Evolutionary conservation across 2,888 invertebrate species (phyloP).

Genomic region (Dryadula phaetusa): DNA sequence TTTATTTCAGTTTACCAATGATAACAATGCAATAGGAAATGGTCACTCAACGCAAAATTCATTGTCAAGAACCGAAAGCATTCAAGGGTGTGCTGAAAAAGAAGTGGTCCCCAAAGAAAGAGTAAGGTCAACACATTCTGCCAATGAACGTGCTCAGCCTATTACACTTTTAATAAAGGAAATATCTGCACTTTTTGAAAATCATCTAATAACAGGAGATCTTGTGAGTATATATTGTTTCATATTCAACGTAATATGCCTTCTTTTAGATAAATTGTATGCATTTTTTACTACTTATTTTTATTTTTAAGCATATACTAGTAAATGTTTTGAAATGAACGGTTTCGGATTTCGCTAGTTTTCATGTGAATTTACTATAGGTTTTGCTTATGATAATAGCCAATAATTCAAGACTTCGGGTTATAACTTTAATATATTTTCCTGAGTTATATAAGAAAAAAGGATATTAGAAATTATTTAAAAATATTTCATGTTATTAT

Average conservation of each 20-base stretch:
- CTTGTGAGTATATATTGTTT: neutral
- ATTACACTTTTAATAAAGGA: neutral
- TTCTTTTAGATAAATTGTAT: neutral
- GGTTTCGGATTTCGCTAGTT: no score
- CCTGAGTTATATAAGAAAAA: no score
- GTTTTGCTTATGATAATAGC: no score
- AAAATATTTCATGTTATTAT: no score
- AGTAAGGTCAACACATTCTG: neutral
- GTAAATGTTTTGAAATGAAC: no score
- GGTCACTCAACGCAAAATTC: neutral
- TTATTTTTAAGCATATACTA: neutral
- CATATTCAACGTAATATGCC: neutral
- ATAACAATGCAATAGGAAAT: neutral
- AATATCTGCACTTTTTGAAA: conserved; percentile 1
- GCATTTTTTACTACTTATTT: neutral
- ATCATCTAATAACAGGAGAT: neutral
- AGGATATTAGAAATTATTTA: no score
- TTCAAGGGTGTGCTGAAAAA: neutral
- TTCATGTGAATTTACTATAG: no score
- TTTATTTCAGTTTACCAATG: neutral
- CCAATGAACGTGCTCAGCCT: neutral
- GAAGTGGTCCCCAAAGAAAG: neutral
- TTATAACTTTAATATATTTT: no score
- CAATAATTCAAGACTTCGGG: no score
- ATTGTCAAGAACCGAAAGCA: neutral